Base-by-base conservation (phyloP, 92 coral and sea anemone genomes). In the Palythoa grandiflora region DNA sequence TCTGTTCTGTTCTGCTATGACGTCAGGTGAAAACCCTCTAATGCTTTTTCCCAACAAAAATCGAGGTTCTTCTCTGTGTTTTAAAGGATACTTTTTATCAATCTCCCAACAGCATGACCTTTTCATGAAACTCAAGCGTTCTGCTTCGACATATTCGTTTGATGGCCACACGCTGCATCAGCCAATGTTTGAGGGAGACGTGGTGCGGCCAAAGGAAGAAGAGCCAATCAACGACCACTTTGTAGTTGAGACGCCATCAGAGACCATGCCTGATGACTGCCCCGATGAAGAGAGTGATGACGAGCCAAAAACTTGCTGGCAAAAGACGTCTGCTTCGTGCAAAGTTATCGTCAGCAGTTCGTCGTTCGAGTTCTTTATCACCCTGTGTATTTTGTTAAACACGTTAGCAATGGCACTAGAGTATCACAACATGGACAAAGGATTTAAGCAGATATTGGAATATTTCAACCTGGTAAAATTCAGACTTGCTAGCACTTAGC, bases 391-490 rank as follows among this genome's bases (percentile, higher is more conserved):
- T 74, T 87, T 97, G 79, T 91, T 97, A n/a, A 97, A 97, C 80
- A 97, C 99, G 2, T 74, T 93, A 61, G 98, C 98, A 37, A 97
- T 97, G 99, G 97, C 99, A 4, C 38, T 93, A 57, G 99, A 97
- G 55, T 94, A 97, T 83, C 90, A 87, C 84, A 38, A 90, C 21
- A 97, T 97, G 99, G 92, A 97, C 89, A 0, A 0, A 5, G 70
- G 85, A 54, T 97, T 97, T 72, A 21, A 91, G 14, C 52, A 60
- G 59, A 92, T 95, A 51, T 88, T 97, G 72, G 97, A 97, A 3
- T 38, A 79, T 77, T 97, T 91, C 76, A 97, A 97, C 88, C 52
- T 94, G 93, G 99, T 97, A 55, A 92, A 96, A 39, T 15, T 9
- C 19, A 53, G 1, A 35, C 9, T 35, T 28, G 15, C 39, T 28